Base-by-base conservation (phyloP, 2,888 invertebrate genomes). In the Oscheius sp. region DNA sequence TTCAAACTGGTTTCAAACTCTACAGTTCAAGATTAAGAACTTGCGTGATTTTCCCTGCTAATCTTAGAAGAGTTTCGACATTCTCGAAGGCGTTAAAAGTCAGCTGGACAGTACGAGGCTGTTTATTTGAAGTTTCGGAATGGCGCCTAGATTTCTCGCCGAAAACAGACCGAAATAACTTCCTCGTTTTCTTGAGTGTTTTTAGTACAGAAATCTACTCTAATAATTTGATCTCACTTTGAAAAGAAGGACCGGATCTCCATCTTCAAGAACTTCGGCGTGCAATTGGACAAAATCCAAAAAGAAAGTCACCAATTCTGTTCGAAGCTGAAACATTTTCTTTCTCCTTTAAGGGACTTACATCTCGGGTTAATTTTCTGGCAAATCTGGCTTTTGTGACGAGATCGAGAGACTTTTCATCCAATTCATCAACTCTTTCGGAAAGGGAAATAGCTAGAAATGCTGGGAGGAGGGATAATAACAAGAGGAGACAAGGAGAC, bases 181-280 rank as follows among this genome's bases (percentile, higher is more conserved):
- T 4, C 8, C 12, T 15, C 42, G 4, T 42, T 42, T 42, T 3
- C 17, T 42, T 17, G 17, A 12, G 42, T 17, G 17, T n/a, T 42
- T 42, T 42, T 42, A 12, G 42, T 3, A n/a, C n/a, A n/a, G n/a
- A n/a, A n/a, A n/a, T 3, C 17, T 42, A 42, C 17, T 42, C 42
- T 42, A 17, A 17, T 15, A 42, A 42, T 42, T 17, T n/a, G n/a
- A 42, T n/a, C 55, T 39, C 29, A 61, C 61, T 45, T 61, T 61
- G 45, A 45, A 61, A 10, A 61, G 61, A n/a, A 61, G 45, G 8
- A 61, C 27, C 8, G 61, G 61, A 12, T 61, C 61, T n/a, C 61
- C 61, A 25, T 29, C 29, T 45, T 61, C 61, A 5, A 61, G n/a
- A 15, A 61, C 61, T 17, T 61, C 61, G 15, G 25, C 29, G 31